Evolutionary conservation across 30 jellyfish, hydroid and myxozoan species (phyloP), one percentile per base, ranked within the genome.

Genomic region (Sanderia malayensis): DNA sequence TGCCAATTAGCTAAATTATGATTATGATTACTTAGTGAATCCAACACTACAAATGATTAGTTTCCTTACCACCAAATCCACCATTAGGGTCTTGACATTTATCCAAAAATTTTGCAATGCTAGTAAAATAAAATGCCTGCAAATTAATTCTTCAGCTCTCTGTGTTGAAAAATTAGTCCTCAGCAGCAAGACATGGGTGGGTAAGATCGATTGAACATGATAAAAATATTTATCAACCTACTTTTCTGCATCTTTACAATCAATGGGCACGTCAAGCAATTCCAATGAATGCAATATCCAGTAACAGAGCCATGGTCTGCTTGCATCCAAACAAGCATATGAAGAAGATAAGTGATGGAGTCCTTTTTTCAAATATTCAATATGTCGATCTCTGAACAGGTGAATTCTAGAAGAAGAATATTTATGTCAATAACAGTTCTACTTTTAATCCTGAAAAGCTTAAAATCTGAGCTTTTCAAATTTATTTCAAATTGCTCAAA

Each of bases 281-380:
- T 83, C 95, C 59, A 90, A 57, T 26, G 94, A 71, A 72, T 90
- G 97, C 66, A 83, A 31, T 62, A 90, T 90, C 97, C 97, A 90
- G 55, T 23, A 90, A 33, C 97, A 90, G 1, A 90, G 74, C 97
- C 97, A 90, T 9, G 97, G 95, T 46, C 97, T 67, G 73, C 97
- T 90, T 58, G 97, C 97, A 83, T 90, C 97, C 18, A 90, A 81
- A 47, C 94, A 90, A 95, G 71, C 90, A 47, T 87, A 87, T 1
- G 86, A 63, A 22, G 73, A 21, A 0, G 96, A 80, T 41, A 87
- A 58, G 26, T 80, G 85, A 15, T 66, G 94, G 23, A 87, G 52
- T 11, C 94, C 96, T 71, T 79, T 87, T 25, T 86, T 72, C 45
- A 87, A 72, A 26, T 79, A 87, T 29, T 79, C 82, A 17, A 73